phyloP scores from a whole-genome alignment of 2,113 vertebrate genomes.

The Sigmodon hispidus region DNA sequence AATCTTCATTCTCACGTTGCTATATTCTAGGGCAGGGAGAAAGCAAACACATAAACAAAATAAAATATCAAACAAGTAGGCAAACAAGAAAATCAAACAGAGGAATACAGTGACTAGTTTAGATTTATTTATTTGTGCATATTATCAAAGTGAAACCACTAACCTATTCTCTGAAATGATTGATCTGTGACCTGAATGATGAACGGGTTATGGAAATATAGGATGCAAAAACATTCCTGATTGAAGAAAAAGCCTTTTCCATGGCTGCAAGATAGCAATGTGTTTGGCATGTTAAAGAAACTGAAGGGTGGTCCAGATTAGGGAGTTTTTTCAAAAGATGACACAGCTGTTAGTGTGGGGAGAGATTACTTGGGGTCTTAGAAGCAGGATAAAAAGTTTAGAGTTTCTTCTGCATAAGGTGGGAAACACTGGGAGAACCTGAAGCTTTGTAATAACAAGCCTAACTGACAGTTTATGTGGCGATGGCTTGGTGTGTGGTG shows the following conservation, averaged over 20 bases:
- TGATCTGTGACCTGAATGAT: slow-evolving; percentile 30
- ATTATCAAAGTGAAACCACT: not conserved
- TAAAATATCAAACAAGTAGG: slow-evolving; percentile 28
- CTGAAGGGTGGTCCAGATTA: not conserved
- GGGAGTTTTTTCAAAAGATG: not conserved
- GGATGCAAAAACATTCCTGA: slow-evolving; percentile 13
- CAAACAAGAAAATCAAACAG: not conserved
- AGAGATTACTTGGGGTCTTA: not conserved
- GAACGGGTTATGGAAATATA: not conserved
- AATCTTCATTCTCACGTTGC: not conserved
- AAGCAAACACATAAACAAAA: slow-evolving; percentile 50
- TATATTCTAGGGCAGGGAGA: not conserved
- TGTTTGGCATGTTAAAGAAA: slow-evolving; percentile 1
- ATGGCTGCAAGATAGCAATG: not conserved
- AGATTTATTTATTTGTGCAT: not conserved
- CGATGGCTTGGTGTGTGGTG: not conserved
- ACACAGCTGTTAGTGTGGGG: not conserved
- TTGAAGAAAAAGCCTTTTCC: not conserved
- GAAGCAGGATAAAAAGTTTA: not conserved
- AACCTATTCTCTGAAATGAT: not conserved
- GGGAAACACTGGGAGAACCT: not conserved
- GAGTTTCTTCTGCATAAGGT: not conserved
- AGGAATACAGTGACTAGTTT: not conserved
- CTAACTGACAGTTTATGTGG: not conserved
- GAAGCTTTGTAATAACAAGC: not conserved